phyloP scores from a whole-genome alignment of 2,888 invertebrate genomes.

The Gymnosoma rotundatum region DNA sequence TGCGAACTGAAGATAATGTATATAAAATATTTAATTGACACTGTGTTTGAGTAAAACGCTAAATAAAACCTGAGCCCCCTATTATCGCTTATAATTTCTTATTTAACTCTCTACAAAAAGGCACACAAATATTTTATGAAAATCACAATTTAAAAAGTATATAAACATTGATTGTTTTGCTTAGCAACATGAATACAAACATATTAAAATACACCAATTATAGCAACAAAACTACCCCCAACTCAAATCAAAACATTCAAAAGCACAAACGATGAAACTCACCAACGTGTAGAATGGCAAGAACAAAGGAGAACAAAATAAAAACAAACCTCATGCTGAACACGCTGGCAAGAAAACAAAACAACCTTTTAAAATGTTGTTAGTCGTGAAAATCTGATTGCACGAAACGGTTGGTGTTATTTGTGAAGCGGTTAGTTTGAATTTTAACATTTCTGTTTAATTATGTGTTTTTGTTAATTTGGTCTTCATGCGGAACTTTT shows the following conservation, averaged over 20 bases:
- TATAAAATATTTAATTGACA: too few species aligned
- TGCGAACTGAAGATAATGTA: too few species aligned
- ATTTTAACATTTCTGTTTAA: not conserved
- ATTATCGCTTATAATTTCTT: too few species aligned
- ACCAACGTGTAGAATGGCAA: constrained; percentile 23
- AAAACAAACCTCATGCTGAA: constrained; percentile 5
- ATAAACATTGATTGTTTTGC: not conserved
- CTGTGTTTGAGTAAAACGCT: too few species aligned
- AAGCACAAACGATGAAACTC: constrained; percentile 13
- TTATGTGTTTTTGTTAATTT: constrained; percentile 10
- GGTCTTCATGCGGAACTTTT: constrained; percentile 25
- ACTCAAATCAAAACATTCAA: not conserved
- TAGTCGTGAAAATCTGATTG: constrained; percentile 61
- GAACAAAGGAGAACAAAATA: not conserved
- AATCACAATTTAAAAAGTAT: not conserved
- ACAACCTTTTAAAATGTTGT: constrained; percentile 50
- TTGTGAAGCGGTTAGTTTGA: not conserved
- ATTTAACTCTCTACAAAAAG: too few species aligned
- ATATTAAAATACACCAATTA: constrained; percentile 33
- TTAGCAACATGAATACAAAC: not conserved
- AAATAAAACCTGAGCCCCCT: too few species aligned
- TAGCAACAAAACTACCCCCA: constrained; percentile 29
- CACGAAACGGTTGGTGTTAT: constrained; percentile 25
- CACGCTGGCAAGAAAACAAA: constrained; percentile 47
- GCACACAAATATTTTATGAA: not conserved